Percentiles rank a stretch among this genome's conserved stretches.
Evolutionary conservation across 2,888 invertebrate species (phyloP).

Genomic region (Julus scanicus): DNA sequence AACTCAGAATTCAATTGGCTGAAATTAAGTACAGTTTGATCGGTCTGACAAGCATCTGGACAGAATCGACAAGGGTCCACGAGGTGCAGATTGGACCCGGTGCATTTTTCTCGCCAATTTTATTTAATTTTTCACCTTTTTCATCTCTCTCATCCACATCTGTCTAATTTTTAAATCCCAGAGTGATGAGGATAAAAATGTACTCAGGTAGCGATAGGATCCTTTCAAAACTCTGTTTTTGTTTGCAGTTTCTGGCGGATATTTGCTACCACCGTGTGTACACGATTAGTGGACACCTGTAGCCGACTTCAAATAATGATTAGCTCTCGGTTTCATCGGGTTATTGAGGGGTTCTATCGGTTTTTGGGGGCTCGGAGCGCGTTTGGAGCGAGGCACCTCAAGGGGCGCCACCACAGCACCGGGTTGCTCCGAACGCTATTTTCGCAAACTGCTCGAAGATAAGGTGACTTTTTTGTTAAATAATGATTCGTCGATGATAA

Average conservation of each 20-base stretch:
- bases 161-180: neutral
- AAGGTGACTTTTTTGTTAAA: neutral
- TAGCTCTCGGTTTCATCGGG: neutral
- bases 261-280: neutral
- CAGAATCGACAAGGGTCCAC: neutral
- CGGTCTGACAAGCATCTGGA: constrained; percentile 3
- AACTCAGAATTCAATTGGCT: too few species aligned
- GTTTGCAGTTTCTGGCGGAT: neutral
- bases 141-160: neutral
- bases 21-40: neutral
- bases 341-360: neutral
- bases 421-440: neutral
- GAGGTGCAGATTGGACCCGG: neutral
- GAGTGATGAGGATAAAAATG: neutral
- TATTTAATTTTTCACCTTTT: neutral
- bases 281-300: constrained; percentile 19
- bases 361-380: neutral
- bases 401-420: neutral
- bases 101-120: neutral
- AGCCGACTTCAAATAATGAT: neutral
- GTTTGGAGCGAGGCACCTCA: neutral
- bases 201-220: neutral
- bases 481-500: neutral
- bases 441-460: neutral
- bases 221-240: neutral